Evolutionary conservation across 2,113 vertebrate genomes (phyloP).

Genomic region (Eubucco bourcierii): DNA sequence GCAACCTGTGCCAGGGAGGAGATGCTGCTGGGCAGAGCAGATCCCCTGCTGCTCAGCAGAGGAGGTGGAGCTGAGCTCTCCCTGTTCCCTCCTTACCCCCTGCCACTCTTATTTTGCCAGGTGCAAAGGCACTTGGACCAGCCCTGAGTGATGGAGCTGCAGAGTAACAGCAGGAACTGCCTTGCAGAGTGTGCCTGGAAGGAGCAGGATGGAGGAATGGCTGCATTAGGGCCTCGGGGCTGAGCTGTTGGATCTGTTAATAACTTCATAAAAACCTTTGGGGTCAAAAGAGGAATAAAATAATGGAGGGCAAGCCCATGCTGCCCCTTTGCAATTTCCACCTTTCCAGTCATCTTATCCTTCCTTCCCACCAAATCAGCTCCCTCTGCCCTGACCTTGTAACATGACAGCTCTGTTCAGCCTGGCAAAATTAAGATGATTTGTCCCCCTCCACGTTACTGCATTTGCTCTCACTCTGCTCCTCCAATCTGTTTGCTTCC

Average conservation of each 20-base stretch:
- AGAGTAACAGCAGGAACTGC: accelerated
- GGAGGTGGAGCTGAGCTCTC: neutral
- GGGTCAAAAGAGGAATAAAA: neutral
- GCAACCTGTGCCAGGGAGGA: too few relatives aligned
- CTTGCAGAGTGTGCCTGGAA: neutral
- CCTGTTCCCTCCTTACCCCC: neutral
- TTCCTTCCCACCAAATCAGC: neutral
- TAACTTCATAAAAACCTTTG: neutral
- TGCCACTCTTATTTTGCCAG: neutral
- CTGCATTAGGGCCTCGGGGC: accelerated
- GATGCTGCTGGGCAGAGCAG: neutral
- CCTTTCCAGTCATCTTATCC: neutral
- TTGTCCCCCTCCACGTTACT: neutral
- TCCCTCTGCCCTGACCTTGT: constrained; percentile 8
- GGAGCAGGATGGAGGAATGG: neutral
- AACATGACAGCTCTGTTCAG: neutral
- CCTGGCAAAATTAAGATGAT: neutral
- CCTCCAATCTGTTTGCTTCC: neutral
- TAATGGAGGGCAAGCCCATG: neutral
- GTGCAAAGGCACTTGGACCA: accelerated
- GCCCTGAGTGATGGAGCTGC: neutral
- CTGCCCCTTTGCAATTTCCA: neutral
- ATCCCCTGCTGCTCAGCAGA: neutral
- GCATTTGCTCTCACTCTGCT: neutral
- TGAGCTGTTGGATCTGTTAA: neutral